phyloP scores from a whole-genome alignment of 2,797 vertebrate genomes.

The Dendrocincla tyrannina region DNA sequence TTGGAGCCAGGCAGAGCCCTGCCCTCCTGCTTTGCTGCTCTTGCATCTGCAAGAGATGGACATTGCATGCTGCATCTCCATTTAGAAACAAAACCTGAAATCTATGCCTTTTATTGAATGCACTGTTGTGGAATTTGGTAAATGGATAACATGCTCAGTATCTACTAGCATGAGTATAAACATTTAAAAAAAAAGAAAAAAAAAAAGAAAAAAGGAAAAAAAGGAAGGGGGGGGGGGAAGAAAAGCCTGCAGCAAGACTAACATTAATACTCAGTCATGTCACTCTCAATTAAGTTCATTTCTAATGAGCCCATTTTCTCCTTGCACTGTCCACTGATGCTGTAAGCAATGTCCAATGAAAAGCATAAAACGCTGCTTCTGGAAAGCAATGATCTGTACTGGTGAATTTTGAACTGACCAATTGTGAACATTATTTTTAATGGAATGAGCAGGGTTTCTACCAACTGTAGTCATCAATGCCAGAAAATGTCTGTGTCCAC shows the following conservation, averaged over 20 bases:
- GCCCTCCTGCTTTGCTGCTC: not conserved
- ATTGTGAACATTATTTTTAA: constrained; percentile 49
- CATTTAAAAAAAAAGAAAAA: not conserved
- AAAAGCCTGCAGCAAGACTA: constrained; percentile 61
- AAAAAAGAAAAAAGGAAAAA: too few species aligned
- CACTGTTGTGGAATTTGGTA: not conserved
- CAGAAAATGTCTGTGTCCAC: constrained; percentile 31
- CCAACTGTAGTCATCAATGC: not conserved
- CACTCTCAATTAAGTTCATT: constrained; percentile 67
- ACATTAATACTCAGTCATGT: constrained; percentile 70
- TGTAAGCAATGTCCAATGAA: constrained; percentile 65
- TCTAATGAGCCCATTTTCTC: constrained; percentile 67
- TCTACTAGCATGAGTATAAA: constrained; percentile 17
- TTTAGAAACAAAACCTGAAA: not conserved
- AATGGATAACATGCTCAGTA: not conserved
- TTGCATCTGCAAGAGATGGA: not conserved
- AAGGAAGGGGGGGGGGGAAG: not conserved
- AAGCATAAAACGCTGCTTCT: constrained; percentile 50
- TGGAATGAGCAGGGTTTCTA: not conserved
- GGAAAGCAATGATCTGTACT: constrained; percentile 67
- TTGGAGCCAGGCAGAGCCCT: not conserved
- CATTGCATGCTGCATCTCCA: not conserved
- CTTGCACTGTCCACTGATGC: constrained; percentile 57
- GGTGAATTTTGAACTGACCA: constrained; percentile 31
- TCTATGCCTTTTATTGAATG: not conserved